Base-by-base conservation (phyloP, 2,113 vertebrate species). In the Cyphomyrus discorhynchus region DNA sequence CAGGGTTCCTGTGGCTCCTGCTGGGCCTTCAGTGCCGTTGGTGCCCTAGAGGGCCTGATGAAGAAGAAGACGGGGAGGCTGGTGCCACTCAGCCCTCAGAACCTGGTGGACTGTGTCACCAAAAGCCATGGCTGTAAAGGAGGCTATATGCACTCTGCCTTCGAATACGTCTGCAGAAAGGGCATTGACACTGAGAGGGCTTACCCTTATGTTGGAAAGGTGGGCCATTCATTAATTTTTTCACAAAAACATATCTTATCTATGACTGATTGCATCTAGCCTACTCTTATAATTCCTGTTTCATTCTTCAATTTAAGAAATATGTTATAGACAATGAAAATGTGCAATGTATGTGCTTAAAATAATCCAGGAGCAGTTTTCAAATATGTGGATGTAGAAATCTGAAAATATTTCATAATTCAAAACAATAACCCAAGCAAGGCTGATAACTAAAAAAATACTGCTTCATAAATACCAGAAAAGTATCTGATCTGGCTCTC, bases 11-110 rank as follows among this genome's bases (percentile, higher is more conserved):
- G 98, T 1, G 97, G 97, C 21, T 99, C 98, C 1, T 98, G 98
- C 90, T 99, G 98, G 98, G 98, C 98, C 15, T 99, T 99, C 93
- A 99, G 98, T 93, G 97, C 98, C 0, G 96, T 94, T 4, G 98
- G 98, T 0, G 97, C 98, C 24, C 95, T 99, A 31, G 98, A 99
- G 92, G 98, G 97, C 66, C 98, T 98, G 89, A 91, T 98, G 92
- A 97, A 96, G 94, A 96, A 96, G 92, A 95, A 91, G 88, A 98
- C 95, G 0, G 96, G 96, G 7, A 93, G 96, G 21, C 95, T 99
- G 80, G 17, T 96, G n/a, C 90, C 96, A 83, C 97, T 99, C 35
- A 99, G 98, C 88, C 97, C 97, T 13, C 98, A 99, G 84, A 99
- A 99, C 94, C 95, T 99, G 91, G 98, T 99, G 92, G 98, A 99